Evolutionary conservation across 1,140 invertebrate genomes (phyloP).

Genomic region (Cotesia chilonis): DNA sequence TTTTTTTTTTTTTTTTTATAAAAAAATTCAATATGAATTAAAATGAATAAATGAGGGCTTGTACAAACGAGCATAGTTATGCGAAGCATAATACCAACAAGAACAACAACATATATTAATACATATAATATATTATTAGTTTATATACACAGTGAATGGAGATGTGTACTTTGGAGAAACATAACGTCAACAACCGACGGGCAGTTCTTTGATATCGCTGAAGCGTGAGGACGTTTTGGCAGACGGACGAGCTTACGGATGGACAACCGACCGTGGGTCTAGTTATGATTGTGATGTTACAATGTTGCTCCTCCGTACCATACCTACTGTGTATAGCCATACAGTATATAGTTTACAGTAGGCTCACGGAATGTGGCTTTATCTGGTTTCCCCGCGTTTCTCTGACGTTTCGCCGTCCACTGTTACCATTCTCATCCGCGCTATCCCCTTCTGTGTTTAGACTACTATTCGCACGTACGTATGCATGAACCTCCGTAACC

Average conservation of each 20-base stretch:
- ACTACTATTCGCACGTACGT: no score
- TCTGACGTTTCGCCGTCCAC: conserved; percentile 22
- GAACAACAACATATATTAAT: not conserved
- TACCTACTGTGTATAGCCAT: no score
- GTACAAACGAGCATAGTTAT: no score
- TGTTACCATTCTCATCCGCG: not conserved
- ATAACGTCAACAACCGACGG: conserved; percentile 33
- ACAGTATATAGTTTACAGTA: not conserved
- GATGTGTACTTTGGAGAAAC: conserved; percentile 12
- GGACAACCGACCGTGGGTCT: conserved; percentile 45
- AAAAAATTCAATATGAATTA: no score
- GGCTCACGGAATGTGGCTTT: conserved; percentile 32
- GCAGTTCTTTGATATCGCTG: conserved; percentile 60
- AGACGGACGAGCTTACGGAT: conserved; percentile 45
- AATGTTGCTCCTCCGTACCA: conserved; percentile 42
- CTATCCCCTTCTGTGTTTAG: no score
- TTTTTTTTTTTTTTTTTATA: no score
- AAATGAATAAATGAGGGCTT: no score
- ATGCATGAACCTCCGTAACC: no score
- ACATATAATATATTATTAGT: conserved; percentile 15
- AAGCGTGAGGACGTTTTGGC: conserved; percentile 59
- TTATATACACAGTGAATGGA: conserved; percentile 14
- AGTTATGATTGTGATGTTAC: conserved; percentile 65
- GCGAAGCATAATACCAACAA: no score
- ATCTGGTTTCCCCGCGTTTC: conserved; percentile 43